phyloP scores from a whole-genome alignment of 2,113 vertebrate species.

The Lucifuga dentata region DNA sequence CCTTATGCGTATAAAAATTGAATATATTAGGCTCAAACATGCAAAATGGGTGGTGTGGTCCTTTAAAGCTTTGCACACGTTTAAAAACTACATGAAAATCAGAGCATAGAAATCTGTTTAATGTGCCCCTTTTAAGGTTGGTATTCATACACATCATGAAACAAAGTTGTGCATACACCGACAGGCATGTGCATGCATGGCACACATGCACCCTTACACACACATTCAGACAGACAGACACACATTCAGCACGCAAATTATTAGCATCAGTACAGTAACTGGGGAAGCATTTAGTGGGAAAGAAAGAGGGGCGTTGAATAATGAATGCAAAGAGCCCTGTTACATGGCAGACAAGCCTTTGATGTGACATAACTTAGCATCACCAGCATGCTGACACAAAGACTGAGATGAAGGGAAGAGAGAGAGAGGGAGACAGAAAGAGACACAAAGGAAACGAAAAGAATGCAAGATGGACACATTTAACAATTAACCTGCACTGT shows the following conservation, averaged over 20 bases:
- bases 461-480: conserved; percentile 43
- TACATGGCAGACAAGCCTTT: conserved; percentile 76
- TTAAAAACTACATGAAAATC: too few species aligned
- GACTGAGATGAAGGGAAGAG: conserved; percentile 55
- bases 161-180: conserved; percentile 11
- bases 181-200: background rate
- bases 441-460: background rate
- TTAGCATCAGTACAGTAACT: conserved; percentile 69
- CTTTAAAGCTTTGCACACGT: too few species aligned
- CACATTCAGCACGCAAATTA: conserved; percentile 43
- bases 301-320: conserved; percentile 79
- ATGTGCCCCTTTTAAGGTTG: too few species aligned
- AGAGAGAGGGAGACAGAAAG: background rate
- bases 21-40: too few species aligned
- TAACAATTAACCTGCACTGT: conserved; percentile 31
- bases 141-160: too few species aligned
- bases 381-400: conserved; percentile 61
- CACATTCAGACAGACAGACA: conserved; percentile 11
- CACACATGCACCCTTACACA: conserved; percentile 21
- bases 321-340: conserved; percentile 78
- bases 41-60: too few species aligned
- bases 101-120: too few species aligned
- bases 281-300: conserved; percentile 74
- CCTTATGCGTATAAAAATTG: too few species aligned
- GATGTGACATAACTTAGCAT: conserved; percentile 79